These are phyloP conservation scores for Ecdyonurus torrentis DNA, from an alignment of 2,888 invertebrate genomes.

Conservation along the genomic window DNA sequence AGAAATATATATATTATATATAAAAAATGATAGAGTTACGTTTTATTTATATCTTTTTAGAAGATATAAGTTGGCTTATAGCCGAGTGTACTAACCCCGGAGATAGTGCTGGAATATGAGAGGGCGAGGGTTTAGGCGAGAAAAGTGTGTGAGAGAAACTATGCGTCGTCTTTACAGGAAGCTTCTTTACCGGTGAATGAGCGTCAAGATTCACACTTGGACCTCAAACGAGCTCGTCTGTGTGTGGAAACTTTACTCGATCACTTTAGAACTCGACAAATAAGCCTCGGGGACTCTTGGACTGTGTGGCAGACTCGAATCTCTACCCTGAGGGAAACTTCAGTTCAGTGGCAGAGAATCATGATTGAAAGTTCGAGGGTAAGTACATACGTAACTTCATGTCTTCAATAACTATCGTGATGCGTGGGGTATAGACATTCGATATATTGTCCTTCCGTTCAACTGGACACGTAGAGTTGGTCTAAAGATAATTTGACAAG, in stretches of 20 bases:
- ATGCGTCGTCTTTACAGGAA: background rate
- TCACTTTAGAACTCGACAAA: constrained; percentile 43
- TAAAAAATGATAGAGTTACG: background rate
- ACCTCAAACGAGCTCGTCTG: constrained; percentile 43
- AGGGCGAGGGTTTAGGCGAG: background rate
- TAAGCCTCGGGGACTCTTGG: constrained; percentile 48
- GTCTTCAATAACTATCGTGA: no score
- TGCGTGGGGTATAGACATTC: no score
- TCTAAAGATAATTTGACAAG: no score
- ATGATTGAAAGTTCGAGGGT: constrained; percentile 49
- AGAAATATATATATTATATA: no score
- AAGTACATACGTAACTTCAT: constrained; percentile 17
- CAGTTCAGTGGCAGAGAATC: constrained; percentile 31
- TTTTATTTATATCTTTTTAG: background rate
- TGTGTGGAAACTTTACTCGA: constrained; percentile 52
- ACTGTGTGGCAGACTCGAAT: constrained; percentile 52
- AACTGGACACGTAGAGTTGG: no score
- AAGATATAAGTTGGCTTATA: background rate
- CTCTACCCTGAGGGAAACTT: constrained; percentile 30
- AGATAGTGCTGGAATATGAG: background rate
- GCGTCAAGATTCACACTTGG: constrained; percentile 45
- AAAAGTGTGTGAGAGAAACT: background rate
- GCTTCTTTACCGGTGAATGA: constrained; percentile 27
- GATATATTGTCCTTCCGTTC: no score
- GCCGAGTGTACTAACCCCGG: background rate